These are phyloP conservation scores for Lampris megalopsis DNA, from an alignment of 2,113 vertebrate genomes.

Conservation along the genomic window DNA sequence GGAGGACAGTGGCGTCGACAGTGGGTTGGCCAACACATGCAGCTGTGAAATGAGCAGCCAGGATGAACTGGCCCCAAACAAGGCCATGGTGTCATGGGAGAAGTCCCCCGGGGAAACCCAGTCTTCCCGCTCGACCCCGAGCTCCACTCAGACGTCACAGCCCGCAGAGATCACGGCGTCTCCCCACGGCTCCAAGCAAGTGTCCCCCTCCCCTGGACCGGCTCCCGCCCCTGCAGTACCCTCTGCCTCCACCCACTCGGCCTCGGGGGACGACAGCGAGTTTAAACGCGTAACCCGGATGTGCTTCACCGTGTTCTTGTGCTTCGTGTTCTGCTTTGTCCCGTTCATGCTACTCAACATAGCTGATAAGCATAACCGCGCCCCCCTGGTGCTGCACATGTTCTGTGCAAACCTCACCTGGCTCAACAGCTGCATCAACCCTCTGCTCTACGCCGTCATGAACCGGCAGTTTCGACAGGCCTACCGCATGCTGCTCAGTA, in stretches of 20 bases:
- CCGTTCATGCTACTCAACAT: slow-evolving; percentile 89
- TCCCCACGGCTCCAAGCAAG: neutral
- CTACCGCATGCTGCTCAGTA: slow-evolving; percentile 79
- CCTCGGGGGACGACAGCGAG: slow-evolving; percentile 80
- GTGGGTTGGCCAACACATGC: slow-evolving; percentile 54
- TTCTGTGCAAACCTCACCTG: slow-evolving; percentile 89
- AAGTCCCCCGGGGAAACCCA: neutral
- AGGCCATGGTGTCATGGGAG: slow-evolving; percentile 2
- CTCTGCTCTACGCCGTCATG: slow-evolving; percentile 88
- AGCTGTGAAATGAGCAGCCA: slow-evolving; percentile 77
- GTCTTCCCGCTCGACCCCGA: neutral
- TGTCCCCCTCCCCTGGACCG: slow-evolving; percentile 8
- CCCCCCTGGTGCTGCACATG: slow-evolving; percentile 86
- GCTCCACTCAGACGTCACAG: neutral
- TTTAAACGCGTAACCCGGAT: slow-evolving; percentile 87
- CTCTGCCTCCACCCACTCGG: slow-evolving; percentile 29
- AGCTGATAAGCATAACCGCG: slow-evolving; percentile 75
- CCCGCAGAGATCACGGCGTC: slow-evolving; percentile 11
- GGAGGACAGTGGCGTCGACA: slow-evolving; percentile 82
- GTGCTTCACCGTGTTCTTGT: slow-evolving; percentile 89
- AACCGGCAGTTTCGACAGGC: slow-evolving; percentile 88
- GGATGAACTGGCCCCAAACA: slow-evolving; percentile 30
- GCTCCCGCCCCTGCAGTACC: slow-evolving; percentile 12
- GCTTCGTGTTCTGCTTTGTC: slow-evolving; percentile 85
- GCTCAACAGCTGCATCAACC: slow-evolving; percentile 91